These are phyloP conservation scores for Antheraea pernyi DNA, from an alignment of 1,140 invertebrate species.

Conservation along the genomic window DNA sequence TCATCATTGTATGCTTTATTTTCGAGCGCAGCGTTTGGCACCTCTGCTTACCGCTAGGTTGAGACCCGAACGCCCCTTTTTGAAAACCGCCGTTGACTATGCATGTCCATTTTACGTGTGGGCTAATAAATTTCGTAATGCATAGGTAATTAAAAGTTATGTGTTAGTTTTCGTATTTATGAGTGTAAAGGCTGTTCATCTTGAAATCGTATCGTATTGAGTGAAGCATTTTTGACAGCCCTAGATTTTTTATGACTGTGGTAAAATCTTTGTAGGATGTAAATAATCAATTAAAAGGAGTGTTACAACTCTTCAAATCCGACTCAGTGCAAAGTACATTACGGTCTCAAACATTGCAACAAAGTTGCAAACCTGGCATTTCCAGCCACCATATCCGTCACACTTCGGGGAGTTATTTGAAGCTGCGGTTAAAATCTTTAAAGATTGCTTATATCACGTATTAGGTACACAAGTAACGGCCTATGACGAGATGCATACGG, in stretches of 20 bases:
- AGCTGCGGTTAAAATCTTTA: too few species aligned
- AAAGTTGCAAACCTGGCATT: too few species aligned
- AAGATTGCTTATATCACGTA: constrained; percentile 40
- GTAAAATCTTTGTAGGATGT: too few species aligned
- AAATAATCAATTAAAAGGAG: too few species aligned
- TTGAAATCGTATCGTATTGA: constrained; percentile 54
- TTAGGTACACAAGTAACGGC: constrained; percentile 28
- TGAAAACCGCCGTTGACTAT: constrained; percentile 20
- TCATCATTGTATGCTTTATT: constrained; percentile 15
- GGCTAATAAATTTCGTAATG: constrained; percentile 20
- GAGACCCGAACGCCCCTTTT: constrained; percentile 5
- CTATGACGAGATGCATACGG: too few species aligned
- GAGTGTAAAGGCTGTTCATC: constrained; percentile 63
- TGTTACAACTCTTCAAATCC: constrained; percentile 14
- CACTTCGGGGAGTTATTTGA: too few species aligned
- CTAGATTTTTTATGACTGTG: too few species aligned
- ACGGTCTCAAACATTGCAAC: constrained; percentile 6
- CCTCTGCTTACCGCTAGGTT: constrained; percentile 9
- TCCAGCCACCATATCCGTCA: too few species aligned
- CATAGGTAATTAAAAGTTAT: too few species aligned
- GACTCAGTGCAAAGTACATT: constrained; percentile 5
- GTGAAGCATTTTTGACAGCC: constrained; percentile 45
- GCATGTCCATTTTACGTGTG: constrained; percentile 19
- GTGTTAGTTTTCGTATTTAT: constrained; percentile 44
- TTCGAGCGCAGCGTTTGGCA: constrained; percentile 18